These are phyloP conservation scores for Anniella stebbinsi DNA, from an alignment of 2,797 vertebrate genomes.

Conservation along the genomic window DNA sequence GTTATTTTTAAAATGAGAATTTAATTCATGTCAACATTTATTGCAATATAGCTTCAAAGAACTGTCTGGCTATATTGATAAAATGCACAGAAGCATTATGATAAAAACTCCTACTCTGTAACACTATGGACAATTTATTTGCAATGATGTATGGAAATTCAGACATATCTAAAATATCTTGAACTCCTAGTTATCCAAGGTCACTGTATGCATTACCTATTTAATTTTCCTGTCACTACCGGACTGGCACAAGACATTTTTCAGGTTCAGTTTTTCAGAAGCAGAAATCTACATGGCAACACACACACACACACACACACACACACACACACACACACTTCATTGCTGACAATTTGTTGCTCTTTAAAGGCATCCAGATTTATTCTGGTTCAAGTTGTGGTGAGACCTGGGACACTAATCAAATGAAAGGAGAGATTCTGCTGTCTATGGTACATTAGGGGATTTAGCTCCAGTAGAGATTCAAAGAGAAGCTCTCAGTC, in stretches of 20 bases:
- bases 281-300: neutral
- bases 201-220: neutral
- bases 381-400: neutral
- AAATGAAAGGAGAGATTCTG: neutral
- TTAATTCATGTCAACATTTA: slow-evolving; percentile 20
- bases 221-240: neutral
- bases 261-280: neutral
- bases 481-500: neutral
- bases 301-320: no score
- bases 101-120: neutral
- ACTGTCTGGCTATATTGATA: slow-evolving; percentile 7
- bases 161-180: neutral
- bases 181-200: slow-evolving; percentile 6
- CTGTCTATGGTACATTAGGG: neutral
- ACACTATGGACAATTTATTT: slow-evolving; percentile 16
- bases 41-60: slow-evolving; percentile 5
- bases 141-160: neutral
- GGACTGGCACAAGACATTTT: neutral
- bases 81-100: neutral
- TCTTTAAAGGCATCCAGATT: neutral
- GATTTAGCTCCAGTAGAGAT: neutral
- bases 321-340: neutral
- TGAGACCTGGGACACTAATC: neutral
- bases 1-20: slow-evolving; percentile 49
- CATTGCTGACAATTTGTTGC: neutral